Evolutionary conservation across 2,888 invertebrate genomes (phyloP), one percentile per base, ranked within the genome.

Genomic region (Nemotelus pantherinus): DNA sequence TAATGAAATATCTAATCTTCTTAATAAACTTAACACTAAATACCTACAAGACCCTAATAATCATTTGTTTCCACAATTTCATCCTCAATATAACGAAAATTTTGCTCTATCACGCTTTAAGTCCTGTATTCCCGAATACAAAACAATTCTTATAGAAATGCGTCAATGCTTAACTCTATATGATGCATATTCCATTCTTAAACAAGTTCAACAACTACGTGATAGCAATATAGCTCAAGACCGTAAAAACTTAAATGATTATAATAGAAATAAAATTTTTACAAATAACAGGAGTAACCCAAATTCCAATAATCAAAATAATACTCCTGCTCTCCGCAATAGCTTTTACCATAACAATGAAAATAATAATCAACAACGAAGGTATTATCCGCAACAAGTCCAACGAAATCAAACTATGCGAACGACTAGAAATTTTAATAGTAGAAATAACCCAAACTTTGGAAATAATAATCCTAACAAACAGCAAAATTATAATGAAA

Each of bases 111-210:
- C 67, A 2, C 67, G 67, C 3, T 67, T 67, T 39, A 67, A 67
- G 25, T 45, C 67, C 9, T 67, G 48, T 67, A 67, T 67, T 67
- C 67, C 67, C 2, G 67, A 67, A 48, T 67, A 67, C 48, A 67
- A 67, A 2, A 67, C 67, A n/a, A 48, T 67, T 47, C 50, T 67
- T 3, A 25, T 67, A 2, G 67, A 67, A 48, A 67, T 48, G 67
- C 67, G 67, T 7, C 48, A 67, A 48, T 67, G 48, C 39, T 3
- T 10, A 25, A 67, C 48, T 10, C 25, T 67, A 3, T 39, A 67
- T 48, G 48, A 67, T 25, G 67, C 48, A 7, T 48, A 67, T 25
- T n/a, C 67, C 7, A 43, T 2, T n/a, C 39, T 45, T 3, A 65
- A 65, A 47, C 67, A 67, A 48, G 43, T 48, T 48, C 67, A 67